Evolutionary conservation across 2,113 vertebrate species (phyloP), one percentile per base, ranked within the genome.

Genomic region (Paratilapia polleni): DNA sequence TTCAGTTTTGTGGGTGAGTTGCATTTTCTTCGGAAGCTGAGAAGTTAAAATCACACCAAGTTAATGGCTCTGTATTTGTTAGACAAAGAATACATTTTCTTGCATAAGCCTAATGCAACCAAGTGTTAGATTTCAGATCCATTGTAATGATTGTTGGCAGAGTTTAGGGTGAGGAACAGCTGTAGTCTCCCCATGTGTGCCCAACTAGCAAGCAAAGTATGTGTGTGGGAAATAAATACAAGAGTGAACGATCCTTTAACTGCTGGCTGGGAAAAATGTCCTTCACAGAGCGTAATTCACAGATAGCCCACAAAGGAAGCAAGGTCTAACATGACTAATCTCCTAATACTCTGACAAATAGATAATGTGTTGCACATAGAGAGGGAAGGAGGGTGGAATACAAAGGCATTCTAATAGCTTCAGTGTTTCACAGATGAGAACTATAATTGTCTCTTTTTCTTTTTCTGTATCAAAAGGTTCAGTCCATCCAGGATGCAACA

Each of bases 291-390:
- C 1, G 56, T 80, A 88, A 93, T 91, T 93, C 87, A 81, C 78
- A 81, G 87, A 94, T 91, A 91, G 77, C 43, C 84, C 79, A 90
- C 88, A 87, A 90, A 88, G 84, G 84, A 91, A 91, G 79, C 60
- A 70, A 89, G 85, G 88, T 87, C 85, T 80, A 83, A 92, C 84
- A 91, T 78, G 82, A 82, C 88, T 92, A 92, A 95, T 94, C 90
- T 94, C 56, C 81, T 88, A 93, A 94, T 94, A 93, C 92, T 88
- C 87, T 83, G 87, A 91, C 91, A 94, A 94, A 94, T 78, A 88
- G 87, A 93, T 92, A 87, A 80, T 73, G 78, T 85, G 78, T 66
- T 62, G 14, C 64, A 87, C 57, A 84, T 34, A 77, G 78, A 81
- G 31, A 26, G 83, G 66, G 49, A 63, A 41, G 34, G 76, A 77